Evolutionary conservation across 2,888 invertebrate genomes (phyloP), one percentile per base, ranked within the genome.

Genomic region (Pyrrhosoma nymphula): DNA sequence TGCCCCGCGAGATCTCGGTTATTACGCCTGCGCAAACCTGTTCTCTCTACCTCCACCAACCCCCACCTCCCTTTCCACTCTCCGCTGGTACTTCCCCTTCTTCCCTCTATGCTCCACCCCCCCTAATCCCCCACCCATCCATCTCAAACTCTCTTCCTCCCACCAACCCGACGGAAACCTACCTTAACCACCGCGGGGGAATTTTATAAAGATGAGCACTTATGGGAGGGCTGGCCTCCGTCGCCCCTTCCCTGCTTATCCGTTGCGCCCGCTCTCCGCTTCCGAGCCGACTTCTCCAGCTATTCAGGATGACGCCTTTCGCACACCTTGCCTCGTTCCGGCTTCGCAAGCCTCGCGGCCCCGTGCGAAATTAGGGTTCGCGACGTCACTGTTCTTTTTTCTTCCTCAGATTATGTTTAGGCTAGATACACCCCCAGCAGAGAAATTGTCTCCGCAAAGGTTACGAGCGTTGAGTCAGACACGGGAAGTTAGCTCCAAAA

Each of bases 21-120:
- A 93, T 93, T 93, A 93, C 93, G 93, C 93, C 69, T 39, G 91
- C 91, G 91, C 63, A 91, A 93, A 93, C 93, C 93, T 93, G 93
- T 93, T 93, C 93, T 35, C 47, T 75, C 69, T 47, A 35, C 35
- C 82, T 35, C 47, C 56, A 20, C 88, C 56, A 26, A 12, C 56
- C n/a, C 89, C 20, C 55, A 4, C 89, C n/a, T 20, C 14, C 89
- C 16, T 89, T 23, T 26, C 23, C 55, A 8, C n/a, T 20, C 89
- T 18, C 55, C 47, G 16, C 55, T 47, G 47, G 47, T 47, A 4
- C 47, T 47, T 47, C 47, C 55, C 89, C 55, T n/a, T n/a, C 47
- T 23, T 55, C 47, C 55, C 55, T 26, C 47, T 47, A 2, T 47
- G 14, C 82, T 35, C 82, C 16, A n/a, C 82, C n/a, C 82, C n/a